phyloP scores from a whole-genome alignment of 1,140 invertebrate species.

The Hestina assimilis region DNA sequence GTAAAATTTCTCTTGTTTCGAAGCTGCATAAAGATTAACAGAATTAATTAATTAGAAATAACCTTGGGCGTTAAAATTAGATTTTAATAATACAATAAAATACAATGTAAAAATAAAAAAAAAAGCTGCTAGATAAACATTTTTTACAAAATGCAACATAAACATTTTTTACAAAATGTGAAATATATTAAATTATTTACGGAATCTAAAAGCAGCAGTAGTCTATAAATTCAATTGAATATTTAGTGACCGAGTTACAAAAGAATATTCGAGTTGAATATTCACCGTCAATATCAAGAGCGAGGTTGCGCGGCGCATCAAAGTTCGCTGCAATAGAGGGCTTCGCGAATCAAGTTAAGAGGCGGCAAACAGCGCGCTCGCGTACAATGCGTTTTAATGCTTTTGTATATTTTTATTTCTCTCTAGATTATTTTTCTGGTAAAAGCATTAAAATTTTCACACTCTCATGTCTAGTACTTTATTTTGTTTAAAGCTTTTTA shows the following conservation, averaged over 20 bases:
- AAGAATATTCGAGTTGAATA: not conserved
- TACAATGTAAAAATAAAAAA: too few relatives aligned
- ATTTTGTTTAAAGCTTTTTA: not conserved
- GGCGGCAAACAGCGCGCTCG: slow-evolving; percentile 13
- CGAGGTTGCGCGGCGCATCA: slow-evolving; percentile 1
- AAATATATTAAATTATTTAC: too few relatives aligned
- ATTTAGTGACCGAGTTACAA: not conserved
- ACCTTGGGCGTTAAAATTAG: too few relatives aligned
- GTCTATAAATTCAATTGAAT: not conserved
- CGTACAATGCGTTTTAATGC: slow-evolving; percentile 8
- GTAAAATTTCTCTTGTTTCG: too few relatives aligned
- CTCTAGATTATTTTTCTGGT: not conserved
- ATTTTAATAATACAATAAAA: too few relatives aligned
- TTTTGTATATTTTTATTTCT: slow-evolving; percentile 4
- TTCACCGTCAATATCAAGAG: not conserved
- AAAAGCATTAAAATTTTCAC: slow-evolving; percentile 5
- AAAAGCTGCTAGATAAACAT: too few relatives aligned
- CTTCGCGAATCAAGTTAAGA: slow-evolving; percentile 13
- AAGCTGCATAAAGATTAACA: too few relatives aligned
- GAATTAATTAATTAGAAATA: too few relatives aligned
- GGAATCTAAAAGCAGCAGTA: too few relatives aligned
- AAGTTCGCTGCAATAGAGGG: not conserved
- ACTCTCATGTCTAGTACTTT: not conserved
- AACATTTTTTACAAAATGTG: too few relatives aligned
- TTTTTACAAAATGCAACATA: too few relatives aligned